Evolutionary conservation across 92 coral and sea anemone species (phyloP), one percentile per base, ranked within the genome.

Genomic region (Porites lobata): DNA sequence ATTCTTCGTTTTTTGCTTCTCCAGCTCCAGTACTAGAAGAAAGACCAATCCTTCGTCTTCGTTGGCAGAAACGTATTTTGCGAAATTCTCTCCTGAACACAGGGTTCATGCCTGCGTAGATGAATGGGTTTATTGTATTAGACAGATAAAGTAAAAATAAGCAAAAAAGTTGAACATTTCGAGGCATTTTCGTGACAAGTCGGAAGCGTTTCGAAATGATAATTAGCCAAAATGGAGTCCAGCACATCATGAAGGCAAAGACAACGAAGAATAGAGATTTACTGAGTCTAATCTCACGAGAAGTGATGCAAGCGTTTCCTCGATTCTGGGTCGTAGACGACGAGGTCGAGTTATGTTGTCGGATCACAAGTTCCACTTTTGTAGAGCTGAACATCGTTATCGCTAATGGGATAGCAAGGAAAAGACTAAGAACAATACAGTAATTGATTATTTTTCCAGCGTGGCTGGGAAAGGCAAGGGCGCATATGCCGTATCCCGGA

Each of bases 51-150:
- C 15, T 56, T 10, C 61, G 61, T 14, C 13, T 7, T 56, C 8
- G 61, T 56, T 56, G 3, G 15, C 61, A 56, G 61, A 56, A 56
- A 14, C 11, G 61, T 56, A 56, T 56, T 8, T 56, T 56, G 8
- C 61, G 61, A 8, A 56, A 56, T 56, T 56, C 61, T 56, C 61
- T 14, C 15, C 68, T 76, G 81, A 76, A 51, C 3, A 57, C 59
- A 43, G 59, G 56, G 15, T 76, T 76, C 81, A 76, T 76, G 2
- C 81, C 81, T 1, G 81, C 81, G 68, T 76, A 76, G 3, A 76
- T 76, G 13, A 76, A 52, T 1, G 81, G 81, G 29, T 76, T 76
- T 3, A 76, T 76, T 4, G 81, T 76, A 1, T 57, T 76, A 32
- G 59, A 43, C 12, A 76, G 57, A 26, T 47, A 76, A 0, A 76